These are phyloP conservation scores for Salvator merianae DNA, from an alignment of 2,113 vertebrate genomes.

Conservation along the genomic window DNA sequence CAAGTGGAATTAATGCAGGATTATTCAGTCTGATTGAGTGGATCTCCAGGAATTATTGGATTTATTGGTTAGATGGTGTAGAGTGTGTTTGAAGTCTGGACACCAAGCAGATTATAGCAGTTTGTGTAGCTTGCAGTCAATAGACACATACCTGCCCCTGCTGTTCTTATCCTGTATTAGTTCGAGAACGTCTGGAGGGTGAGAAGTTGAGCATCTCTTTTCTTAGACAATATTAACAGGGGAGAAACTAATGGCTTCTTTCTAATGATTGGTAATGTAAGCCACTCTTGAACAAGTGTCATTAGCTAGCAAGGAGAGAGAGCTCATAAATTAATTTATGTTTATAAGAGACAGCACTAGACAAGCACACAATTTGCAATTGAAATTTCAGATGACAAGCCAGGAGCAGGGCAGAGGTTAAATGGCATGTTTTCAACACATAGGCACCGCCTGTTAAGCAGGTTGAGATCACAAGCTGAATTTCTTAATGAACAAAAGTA, in stretches of 20 bases:
- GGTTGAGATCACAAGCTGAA: not conserved
- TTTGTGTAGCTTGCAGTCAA: not conserved
- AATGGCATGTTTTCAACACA: constrained; percentile 46
- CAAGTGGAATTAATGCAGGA: no score
- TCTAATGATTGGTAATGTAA: constrained; percentile 71
- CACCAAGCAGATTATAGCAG: not conserved
- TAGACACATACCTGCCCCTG: no score
- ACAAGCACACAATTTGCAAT: constrained; percentile 51
- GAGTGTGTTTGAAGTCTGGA: no score
- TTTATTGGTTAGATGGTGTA: no score
- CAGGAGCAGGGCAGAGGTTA: constrained; percentile 38
- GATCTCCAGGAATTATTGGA: no score
- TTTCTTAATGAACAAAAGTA: no score
- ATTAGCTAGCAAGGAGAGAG: constrained; percentile 61
- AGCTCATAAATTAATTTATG: constrained; percentile 57
- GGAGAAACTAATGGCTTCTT: constrained; percentile 65
- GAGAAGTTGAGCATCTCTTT: constrained; percentile 35
- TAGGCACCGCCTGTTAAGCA: constrained; percentile 20
- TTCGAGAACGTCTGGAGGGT: not conserved
- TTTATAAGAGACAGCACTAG: constrained; percentile 37
- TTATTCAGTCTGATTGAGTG: no score
- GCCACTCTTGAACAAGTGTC: constrained; percentile 69
- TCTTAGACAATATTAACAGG: constrained; percentile 68
- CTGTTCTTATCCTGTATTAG: not conserved
- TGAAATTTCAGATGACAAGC: constrained; percentile 36